Percentiles rank a stretch among this genome's conserved stretches.
Evolutionary conservation across 2,888 invertebrate genomes (phyloP).

Genomic region (Fissipunctia ypsillon): DNA sequence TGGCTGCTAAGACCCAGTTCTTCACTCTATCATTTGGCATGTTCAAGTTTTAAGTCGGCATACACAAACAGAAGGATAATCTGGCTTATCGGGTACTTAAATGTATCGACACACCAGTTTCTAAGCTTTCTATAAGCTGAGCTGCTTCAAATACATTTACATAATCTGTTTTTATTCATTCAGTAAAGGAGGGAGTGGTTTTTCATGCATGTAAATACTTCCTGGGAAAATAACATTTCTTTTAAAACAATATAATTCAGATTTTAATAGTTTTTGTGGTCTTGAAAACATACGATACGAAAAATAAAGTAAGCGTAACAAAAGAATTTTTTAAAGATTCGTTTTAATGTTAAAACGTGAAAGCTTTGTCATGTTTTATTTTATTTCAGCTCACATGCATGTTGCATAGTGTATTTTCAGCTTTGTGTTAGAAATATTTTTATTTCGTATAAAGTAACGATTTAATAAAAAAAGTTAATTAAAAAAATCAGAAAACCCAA

Average conservation of each 20-base stretch:
- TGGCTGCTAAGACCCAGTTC: conserved; percentile 54
- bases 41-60: conserved; percentile 68
- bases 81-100: conserved; percentile 67
- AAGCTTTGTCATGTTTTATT: conserved; percentile 32
- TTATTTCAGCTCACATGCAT: not conserved
- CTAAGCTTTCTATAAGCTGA: conserved; percentile 16
- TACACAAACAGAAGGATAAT: conserved; percentile 63
- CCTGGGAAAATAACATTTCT: not conserved
- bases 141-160: conserved; percentile 25
- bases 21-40: conserved; percentile 63
- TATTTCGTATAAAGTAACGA: conserved; percentile 3
- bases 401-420: conserved; percentile 13
- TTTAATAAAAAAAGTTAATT: too few relatives aligned
- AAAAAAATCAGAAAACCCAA: too few relatives aligned
- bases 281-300: not conserved
- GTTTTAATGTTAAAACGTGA: not conserved
- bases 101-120: conserved; percentile 43
- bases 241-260: not conserved
- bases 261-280: not conserved
- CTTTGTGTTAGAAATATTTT: conserved; percentile 3
- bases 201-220: not conserved
- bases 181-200: not conserved
- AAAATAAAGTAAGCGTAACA: not conserved
- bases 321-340: not conserved
- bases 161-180: conserved; percentile 20